Percentiles rank a stretch among this genome's conserved stretches.
phyloP scores from a whole-genome alignment of 2,888 invertebrate species.

The Sthenelais limicola region DNA sequence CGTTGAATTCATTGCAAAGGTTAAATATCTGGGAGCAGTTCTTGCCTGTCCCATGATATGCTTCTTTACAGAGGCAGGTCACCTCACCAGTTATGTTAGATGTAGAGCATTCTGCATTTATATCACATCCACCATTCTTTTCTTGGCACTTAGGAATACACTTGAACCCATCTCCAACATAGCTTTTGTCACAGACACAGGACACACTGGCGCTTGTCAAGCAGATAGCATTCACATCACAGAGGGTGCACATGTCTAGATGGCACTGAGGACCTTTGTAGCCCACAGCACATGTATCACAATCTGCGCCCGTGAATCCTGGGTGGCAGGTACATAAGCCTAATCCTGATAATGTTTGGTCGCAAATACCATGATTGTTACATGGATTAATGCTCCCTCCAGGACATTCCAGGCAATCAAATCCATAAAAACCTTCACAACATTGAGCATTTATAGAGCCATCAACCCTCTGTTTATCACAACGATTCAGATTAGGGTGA shows the following conservation, averaged over 20 bases:
- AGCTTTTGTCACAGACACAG: not conserved
- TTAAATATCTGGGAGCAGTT: constrained; percentile 10
- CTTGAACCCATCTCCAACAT: not conserved
- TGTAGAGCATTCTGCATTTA: not conserved
- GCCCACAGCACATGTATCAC: not conserved
- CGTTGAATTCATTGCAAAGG: too few relatives aligned
- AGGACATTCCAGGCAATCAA: constrained; percentile 3
- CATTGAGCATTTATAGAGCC: not conserved
- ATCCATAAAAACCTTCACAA: constrained; percentile 12
- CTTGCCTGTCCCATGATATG: constrained; percentile 1
- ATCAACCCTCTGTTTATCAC: not conserved
- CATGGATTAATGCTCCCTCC: constrained; percentile 9
- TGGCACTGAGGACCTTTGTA: constrained; percentile 6
- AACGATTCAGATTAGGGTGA: constrained; percentile 6
- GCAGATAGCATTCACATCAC: not conserved
- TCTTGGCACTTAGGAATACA: not conserved
- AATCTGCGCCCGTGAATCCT: not conserved
- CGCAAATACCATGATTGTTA: not conserved
- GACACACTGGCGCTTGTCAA: not conserved
- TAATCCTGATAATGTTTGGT: not conserved
- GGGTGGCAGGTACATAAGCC: not conserved
- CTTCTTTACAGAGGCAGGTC: not conserved
- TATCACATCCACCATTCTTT: constrained; percentile 14
- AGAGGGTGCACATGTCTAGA: not conserved
- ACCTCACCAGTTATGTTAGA: not conserved